These are phyloP conservation scores for Dynastes maya DNA, from an alignment of 2,888 invertebrate species.

Conservation along the genomic window DNA sequence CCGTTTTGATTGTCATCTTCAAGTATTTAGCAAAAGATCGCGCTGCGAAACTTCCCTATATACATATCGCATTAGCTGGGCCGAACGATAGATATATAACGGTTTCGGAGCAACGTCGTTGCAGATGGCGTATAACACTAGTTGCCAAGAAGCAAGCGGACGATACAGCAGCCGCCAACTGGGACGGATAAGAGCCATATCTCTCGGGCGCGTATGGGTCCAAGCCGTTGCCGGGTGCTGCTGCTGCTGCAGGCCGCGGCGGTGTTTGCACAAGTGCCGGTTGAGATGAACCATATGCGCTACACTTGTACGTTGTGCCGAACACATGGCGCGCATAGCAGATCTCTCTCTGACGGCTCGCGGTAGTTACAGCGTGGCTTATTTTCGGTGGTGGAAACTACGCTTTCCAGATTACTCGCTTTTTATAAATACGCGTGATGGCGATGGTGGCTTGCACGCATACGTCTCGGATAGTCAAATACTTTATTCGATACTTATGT, in stretches of 20 bases:
- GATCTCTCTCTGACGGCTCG: neutral
- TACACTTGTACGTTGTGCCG: slow-evolving; percentile 53
- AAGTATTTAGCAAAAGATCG: neutral
- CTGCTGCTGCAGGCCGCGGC: slow-evolving; percentile 51
- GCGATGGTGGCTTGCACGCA: neutral
- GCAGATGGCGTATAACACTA: slow-evolving; percentile 44
- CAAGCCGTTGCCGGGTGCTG: slow-evolving; percentile 43
- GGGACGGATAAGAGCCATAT: slow-evolving; percentile 58
- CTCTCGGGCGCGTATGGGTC: slow-evolving; percentile 52
- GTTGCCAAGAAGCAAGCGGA: slow-evolving; percentile 28
- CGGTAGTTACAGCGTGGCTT: slow-evolving; percentile 50
- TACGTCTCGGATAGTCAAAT: slow-evolving; percentile 8
- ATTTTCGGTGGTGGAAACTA: slow-evolving; percentile 50
- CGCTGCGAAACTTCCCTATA: neutral
- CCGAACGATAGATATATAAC: too few relatives aligned
- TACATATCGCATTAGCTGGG: neutral
- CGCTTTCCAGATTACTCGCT: slow-evolving; percentile 49
- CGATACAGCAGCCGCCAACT: slow-evolving; percentile 54
- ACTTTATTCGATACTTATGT: slow-evolving; percentile 19
- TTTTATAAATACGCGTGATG: slow-evolving; percentile 43
- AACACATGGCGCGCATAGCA: slow-evolving; percentile 57
- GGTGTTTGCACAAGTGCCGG: slow-evolving; percentile 60
- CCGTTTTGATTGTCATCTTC: slow-evolving; percentile 17
- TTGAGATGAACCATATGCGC: slow-evolving; percentile 60
- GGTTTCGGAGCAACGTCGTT: neutral